Conservation (phyloP, 2,888 invertebrate species). For the Tolmerus cingulatus region DNA sequence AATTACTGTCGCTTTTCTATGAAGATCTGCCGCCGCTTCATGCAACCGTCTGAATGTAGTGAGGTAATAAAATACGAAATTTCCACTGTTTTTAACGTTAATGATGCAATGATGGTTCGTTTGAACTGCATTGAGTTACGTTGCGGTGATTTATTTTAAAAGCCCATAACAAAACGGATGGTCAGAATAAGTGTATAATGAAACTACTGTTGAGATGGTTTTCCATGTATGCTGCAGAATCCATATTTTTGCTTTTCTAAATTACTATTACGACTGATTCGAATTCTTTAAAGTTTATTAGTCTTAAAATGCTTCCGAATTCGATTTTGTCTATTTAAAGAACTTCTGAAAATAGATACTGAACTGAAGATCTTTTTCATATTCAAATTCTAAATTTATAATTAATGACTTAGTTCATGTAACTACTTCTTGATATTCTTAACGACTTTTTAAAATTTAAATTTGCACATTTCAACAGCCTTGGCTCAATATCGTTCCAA, state of each 20-base stretch:
- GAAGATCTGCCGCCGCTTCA: neutral
- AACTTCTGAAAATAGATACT: no score
- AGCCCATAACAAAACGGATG: neutral
- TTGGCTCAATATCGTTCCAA: no score
- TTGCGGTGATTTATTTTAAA: neutral
- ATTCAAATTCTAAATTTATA: no score
- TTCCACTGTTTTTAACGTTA: neutral
- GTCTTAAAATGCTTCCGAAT: no score
- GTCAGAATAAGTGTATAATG: neutral
- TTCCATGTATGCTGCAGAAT: neutral
- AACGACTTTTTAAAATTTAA: no score
- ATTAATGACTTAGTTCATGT: no score
- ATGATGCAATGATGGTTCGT: neutral
- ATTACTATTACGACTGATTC: neutral
- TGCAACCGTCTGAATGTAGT: neutral
- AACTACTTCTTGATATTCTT: no score
- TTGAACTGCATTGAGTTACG: neutral
- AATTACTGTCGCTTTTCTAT: constrained; percentile 7
- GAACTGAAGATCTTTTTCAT: no score
- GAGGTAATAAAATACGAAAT: neutral
- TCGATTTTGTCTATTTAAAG: no score
- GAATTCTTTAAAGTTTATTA: neutral
- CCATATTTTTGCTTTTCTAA: neutral
- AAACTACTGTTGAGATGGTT: neutral
- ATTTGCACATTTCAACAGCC: no score